phyloP scores from a whole-genome alignment of 2,888 invertebrate species.

The Euplagia quadripunctaria region DNA sequence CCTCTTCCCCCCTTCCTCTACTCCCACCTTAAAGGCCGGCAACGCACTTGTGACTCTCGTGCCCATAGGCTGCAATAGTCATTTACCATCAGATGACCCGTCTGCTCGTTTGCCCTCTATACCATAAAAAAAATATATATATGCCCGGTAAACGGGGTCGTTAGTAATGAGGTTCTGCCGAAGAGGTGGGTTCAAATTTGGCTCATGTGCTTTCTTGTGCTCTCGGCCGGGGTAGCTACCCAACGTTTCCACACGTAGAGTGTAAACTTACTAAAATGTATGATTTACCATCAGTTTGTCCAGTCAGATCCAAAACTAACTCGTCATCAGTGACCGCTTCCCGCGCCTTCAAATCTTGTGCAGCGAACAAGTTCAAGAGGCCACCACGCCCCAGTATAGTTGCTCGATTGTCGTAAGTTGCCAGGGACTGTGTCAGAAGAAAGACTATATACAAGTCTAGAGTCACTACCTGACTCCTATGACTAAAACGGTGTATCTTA shows the following conservation, averaged over 20 bases:
- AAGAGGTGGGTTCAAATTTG: no score
- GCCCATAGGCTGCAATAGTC: no score
- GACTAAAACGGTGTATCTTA: background rate
- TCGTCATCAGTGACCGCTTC: constrained; percentile 73
- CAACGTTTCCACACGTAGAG: background rate
- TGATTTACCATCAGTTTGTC: constrained; percentile 69
- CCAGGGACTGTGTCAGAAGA: constrained; percentile 59
- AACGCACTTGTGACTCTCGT: no score
- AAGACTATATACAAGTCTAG: background rate
- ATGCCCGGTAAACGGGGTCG: no score
- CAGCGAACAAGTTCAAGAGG: constrained; percentile 75
- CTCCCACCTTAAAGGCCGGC: no score
- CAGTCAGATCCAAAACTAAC: constrained; percentile 67
- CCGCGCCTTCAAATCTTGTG: constrained; percentile 72
- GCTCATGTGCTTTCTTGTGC: no score
- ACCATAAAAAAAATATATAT: no score
- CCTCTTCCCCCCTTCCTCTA: no score
- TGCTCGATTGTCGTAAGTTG: constrained; percentile 63
- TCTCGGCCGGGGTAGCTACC: no score
- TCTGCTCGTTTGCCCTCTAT: no score
- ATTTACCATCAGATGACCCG: no score
- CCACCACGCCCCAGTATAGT: constrained; percentile 67
- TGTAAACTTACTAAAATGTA: background rate
- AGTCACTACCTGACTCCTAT: background rate
- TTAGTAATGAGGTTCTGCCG: no score